Percentiles rank a stretch among this genome's conserved stretches.
phyloP scores from a whole-genome alignment of 2,888 invertebrate genomes.

The Merodon equestris region DNA sequence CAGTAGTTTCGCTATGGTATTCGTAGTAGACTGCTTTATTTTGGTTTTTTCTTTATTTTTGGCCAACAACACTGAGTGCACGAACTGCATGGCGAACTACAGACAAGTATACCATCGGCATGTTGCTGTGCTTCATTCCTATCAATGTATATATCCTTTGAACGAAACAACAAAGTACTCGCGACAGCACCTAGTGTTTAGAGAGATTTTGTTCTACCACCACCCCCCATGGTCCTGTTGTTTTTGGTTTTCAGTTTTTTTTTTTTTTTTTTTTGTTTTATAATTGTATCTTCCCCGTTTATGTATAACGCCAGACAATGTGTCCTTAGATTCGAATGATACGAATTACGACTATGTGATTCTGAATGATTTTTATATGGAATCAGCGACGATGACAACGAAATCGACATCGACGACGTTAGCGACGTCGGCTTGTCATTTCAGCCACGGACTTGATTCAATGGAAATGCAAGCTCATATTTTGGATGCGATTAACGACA shows the following conservation, averaged over 20 bases:
- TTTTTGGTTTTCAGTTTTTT: constrained; percentile 31
- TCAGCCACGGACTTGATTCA: constrained; percentile 61
- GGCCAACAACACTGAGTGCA: constrained; percentile 9
- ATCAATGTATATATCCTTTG: constrained; percentile 1
- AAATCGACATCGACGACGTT: no score
- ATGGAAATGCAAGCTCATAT: constrained; percentile 62
- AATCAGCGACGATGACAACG: constrained; percentile 9
- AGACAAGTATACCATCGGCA: constrained; percentile 24
- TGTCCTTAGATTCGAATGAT: constrained; percentile 58
- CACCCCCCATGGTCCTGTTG: constrained; percentile 14
- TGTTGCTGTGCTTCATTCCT: constrained; percentile 18
- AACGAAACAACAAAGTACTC: no score
- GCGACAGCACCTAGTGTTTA: constrained; percentile 25
- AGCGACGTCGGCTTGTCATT: constrained; percentile 35
- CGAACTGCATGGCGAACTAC: constrained; percentile 40
- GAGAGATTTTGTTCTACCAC: constrained; percentile 29
- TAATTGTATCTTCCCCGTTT: no score
- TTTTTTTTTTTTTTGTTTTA: constrained; percentile 11
- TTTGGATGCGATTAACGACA: constrained; percentile 62
- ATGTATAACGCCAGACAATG: constrained; percentile 50
- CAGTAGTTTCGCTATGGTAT: constrained; percentile 31
- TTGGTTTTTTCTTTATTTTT: constrained; percentile 22
- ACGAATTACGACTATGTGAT: constrained; percentile 65
- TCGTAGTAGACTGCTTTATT: background rate
- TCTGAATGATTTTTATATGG: constrained; percentile 55